Conservation (phyloP, 2,113 vertebrate species). For the chimpanzee (Pan troglodytes) region DNA sequence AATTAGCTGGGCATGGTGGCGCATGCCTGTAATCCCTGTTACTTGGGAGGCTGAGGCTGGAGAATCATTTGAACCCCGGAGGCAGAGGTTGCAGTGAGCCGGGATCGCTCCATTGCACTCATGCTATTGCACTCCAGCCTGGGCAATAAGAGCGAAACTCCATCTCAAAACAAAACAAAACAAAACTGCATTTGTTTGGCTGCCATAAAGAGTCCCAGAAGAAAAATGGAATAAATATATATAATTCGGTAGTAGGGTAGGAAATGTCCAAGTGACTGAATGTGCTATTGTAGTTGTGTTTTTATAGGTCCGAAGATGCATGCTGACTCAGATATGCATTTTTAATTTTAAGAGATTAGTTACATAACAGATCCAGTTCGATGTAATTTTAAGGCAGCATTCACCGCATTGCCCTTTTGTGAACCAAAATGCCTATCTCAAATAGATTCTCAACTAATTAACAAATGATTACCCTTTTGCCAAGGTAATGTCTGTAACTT, state of each 20-base stretch:
- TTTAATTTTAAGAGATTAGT: not conserved
- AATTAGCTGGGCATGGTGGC: no score
- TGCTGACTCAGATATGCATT: not conserved
- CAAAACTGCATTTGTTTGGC: not conserved
- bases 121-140: no score
- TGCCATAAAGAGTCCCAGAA: not conserved
- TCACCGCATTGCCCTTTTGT: not conserved
- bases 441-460: not conserved
- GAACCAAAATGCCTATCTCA: not conserved
- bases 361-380: not conserved
- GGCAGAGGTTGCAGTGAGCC: no score
- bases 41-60: no score
- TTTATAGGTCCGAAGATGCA: not conserved
- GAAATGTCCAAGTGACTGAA: not conserved
- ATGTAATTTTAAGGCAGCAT: not conserved
- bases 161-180: no score
- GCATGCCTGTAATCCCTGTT: no score
- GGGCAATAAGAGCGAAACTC: no score
- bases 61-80: no score
- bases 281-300: not conserved
- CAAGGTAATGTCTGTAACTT: not conserved
- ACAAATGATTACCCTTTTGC: not conserved
- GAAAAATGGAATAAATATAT: not conserved
- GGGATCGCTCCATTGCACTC: no score
- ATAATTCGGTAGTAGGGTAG: not conserved